Base-by-base conservation (phyloP, 1,140 invertebrate genomes). In the Drosophila ambigua region DNA sequence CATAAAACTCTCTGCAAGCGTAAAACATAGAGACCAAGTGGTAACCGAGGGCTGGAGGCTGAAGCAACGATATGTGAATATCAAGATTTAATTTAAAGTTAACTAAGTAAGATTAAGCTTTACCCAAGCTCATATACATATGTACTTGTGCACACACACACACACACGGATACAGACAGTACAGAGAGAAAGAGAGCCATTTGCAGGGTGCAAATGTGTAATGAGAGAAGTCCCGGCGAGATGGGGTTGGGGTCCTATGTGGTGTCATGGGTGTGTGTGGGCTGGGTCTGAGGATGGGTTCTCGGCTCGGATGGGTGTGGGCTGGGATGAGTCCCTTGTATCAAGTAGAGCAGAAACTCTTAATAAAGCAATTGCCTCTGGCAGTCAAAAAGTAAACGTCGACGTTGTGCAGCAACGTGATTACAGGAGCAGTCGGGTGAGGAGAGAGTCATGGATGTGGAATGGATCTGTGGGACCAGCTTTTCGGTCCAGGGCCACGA, bases 291-390 rank as follows among this genome's bases (percentile, higher is more conserved):
- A 3, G 23, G 4, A 11, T 35, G 31, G 31, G 31, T 35, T 35
- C 9, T 35, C 9, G 31, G 45, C n/a, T 23, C 6, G 15, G 20
- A 28, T 43, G 43, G 20, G 23, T 53, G 31, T 53, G 53, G 43
- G 7, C n/a, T 35, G 51, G 28, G 44, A 31, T 20, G 60, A 24
- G 43, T 54, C 44, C 57, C 79, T 88, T 69, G 76, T 79, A 89
- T 84, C 89, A 91, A 90, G 81, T 91, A 89, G 84, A 91, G 89
- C 89, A 91, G 90, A 91, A 91, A 91, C 90, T 90, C 90, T 91
- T 91, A 91, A 91, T 91, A 91, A 90, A 91, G 90, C 90, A 91
- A 91, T 91, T 91, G 90, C 89, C 90, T 89, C 79, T 65, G 87
- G 90, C 90, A 91, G 90, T 91, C 90, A 91, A 91, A 91, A 91